A percentile compares a stretch with the other conserved stretches of the same genome.
phyloP scores from a whole-genome alignment of 1,140 invertebrate genomes.

The Brachystomella parvula region DNA sequence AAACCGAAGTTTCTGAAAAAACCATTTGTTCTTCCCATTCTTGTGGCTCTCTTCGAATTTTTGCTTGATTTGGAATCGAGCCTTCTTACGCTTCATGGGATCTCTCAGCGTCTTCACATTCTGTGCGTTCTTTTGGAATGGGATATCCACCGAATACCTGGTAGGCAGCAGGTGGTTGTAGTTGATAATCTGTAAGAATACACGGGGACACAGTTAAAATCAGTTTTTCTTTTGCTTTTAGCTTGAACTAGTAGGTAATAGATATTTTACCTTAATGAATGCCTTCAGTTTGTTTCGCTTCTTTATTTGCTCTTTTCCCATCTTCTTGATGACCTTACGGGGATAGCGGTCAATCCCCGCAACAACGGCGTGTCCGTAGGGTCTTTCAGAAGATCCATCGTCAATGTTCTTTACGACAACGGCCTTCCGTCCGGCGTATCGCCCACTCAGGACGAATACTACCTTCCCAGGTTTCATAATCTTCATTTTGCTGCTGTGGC shows the following conservation, averaged over 20 bases:
- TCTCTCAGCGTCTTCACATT: slow-evolving; percentile 89
- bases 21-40: slow-evolving; percentile 97
- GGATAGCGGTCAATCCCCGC: slow-evolving; percentile 97
- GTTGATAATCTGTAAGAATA: slow-evolving; percentile 66
- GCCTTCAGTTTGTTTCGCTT: slow-evolving; percentile 96
- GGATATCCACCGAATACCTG: slow-evolving; percentile 86
- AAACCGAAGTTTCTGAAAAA: slow-evolving; percentile 97
- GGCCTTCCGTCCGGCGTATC: slow-evolving; percentile 95
- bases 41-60: slow-evolving; percentile 96
- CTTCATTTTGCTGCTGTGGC: slow-evolving; percentile 68
- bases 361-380: slow-evolving; percentile 92
- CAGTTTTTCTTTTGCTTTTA: not conserved
- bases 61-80: slow-evolving; percentile 81
- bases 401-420: slow-evolving; percentile 94
- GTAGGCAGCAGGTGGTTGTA: slow-evolving; percentile 99
- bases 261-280: slow-evolving; percentile 88
- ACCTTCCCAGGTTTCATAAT: slow-evolving; percentile 97
- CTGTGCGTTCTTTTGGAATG: slow-evolving; percentile 71
- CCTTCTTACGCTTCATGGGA: slow-evolving; percentile 88
- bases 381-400: slow-evolving; percentile 90
- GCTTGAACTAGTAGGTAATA: not conserved
- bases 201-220: slow-evolving; percentile 14
- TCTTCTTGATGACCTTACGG: slow-evolving; percentile 87
- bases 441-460: slow-evolving; percentile 91
- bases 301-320: slow-evolving; percentile 94